These are phyloP conservation scores for Melanotaenia pygmaea DNA, from an alignment of 2,797 vertebrate genomes.

Conservation along the genomic window DNA sequence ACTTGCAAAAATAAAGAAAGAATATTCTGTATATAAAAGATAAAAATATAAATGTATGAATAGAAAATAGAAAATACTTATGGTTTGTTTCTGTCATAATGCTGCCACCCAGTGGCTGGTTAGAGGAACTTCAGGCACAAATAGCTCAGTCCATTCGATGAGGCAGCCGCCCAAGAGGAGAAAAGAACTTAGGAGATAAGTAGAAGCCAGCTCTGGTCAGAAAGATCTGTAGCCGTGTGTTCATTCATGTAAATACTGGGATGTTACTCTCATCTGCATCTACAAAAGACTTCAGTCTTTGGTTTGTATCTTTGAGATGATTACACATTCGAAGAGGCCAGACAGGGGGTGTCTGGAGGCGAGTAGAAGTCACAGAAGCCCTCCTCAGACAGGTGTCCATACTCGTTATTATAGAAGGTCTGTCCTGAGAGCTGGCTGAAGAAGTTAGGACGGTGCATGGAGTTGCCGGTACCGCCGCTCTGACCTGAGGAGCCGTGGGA, in stretches of 20 bases:
- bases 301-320: conserved; percentile 23
- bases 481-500: conserved; percentile 72
- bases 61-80: conserved; percentile 67
- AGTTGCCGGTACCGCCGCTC: conserved; percentile 58
- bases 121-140: conserved; percentile 63
- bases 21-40: conserved; percentile 79
- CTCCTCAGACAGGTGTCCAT: conserved; percentile 90
- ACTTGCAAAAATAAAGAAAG: conserved; percentile 81
- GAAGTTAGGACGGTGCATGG: conserved; percentile 78
- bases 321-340: conserved; percentile 77
- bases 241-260: conserved; percentile 16
- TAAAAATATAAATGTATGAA: conserved; percentile 70
- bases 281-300: background rate
- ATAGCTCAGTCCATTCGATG: conserved; percentile 67
- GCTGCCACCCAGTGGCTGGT: conserved; percentile 85
- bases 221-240: conserved; percentile 26
- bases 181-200: conserved; percentile 27
- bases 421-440: conserved; percentile 88
- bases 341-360: conserved; percentile 59
- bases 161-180: conserved; percentile 36
- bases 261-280: conserved; percentile 15
- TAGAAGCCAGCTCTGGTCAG: conserved; percentile 31
- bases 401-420: conserved; percentile 98
- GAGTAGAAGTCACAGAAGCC: conserved; percentile 85
- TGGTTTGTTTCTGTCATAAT: conserved; percentile 73